Conservation (phyloP, 2,113 vertebrate species). For the Cyanoderma ruficeps region DNA sequence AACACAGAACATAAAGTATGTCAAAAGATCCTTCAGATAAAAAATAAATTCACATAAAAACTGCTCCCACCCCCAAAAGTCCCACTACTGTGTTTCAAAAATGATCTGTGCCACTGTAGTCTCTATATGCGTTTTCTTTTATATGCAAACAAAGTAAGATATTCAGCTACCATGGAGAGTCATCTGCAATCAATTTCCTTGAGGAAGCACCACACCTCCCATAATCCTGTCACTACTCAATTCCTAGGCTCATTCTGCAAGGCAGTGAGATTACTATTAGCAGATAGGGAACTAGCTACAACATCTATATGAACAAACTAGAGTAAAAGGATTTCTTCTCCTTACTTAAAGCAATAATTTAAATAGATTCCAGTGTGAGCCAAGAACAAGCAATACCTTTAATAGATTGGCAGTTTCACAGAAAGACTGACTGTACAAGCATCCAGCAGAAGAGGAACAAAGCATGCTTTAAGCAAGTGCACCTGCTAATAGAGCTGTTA, state of each 20-base stretch:
- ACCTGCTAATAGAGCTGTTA: neutral
- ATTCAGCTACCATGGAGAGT: neutral
- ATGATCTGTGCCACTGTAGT: neutral
- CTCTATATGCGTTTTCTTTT: neutral
- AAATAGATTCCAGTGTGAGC: neutral
- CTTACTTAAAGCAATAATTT: neutral
- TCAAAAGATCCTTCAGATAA: neutral
- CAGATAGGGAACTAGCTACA: neutral
- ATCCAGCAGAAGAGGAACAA: neutral
- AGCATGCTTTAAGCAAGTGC: neutral
- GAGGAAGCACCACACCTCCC: neutral
- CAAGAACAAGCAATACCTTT: neutral
- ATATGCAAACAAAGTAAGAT: neutral
- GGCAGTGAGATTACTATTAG: neutral
- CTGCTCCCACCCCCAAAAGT: neutral
- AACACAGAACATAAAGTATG: neutral
- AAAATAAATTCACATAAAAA: neutral
- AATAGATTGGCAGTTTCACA: neutral
- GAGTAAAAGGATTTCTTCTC: neutral
- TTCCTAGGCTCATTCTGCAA: neutral
- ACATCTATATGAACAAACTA: neutral
- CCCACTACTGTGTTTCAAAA: neutral
- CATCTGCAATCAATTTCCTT: neutral
- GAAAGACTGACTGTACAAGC: neutral
- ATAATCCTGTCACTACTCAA: neutral